Percentiles rank a stretch among this genome's conserved stretches.
These are phyloP conservation scores for Glareola pratincola DNA, from an alignment of 2,113 vertebrate species.

Conservation along the genomic window DNA sequence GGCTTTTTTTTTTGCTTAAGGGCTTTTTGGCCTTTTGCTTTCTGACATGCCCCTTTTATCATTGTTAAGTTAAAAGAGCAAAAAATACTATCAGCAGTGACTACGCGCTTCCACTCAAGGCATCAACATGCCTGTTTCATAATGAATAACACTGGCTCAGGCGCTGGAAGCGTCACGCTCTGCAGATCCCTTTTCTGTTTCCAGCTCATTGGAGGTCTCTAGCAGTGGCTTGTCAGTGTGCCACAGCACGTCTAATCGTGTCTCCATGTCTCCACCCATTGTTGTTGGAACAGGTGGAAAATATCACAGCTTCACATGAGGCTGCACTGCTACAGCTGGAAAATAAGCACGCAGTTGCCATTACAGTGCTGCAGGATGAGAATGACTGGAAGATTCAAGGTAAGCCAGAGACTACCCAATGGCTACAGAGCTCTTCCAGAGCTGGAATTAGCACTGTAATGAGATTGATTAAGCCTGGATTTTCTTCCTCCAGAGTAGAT, in stretches of 20 bases:
- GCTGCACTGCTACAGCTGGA: constrained; percentile 82
- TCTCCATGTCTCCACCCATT: background rate
- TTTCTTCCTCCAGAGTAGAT: background rate
- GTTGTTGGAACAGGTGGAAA: constrained; percentile 79
- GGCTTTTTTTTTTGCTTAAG: background rate
- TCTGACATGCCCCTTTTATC: background rate
- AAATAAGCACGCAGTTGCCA: constrained; percentile 75
- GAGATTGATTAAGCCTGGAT: background rate
- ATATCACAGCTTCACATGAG: constrained; percentile 83
- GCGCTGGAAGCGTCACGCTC: background rate
- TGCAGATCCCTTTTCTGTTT: background rate
- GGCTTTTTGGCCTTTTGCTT: background rate
- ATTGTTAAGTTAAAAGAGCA: background rate
- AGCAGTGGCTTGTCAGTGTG: background rate
- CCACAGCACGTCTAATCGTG: background rate
- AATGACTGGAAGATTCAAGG: constrained; percentile 87
- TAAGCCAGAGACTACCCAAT: constrained; percentile 46
- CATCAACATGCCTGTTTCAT: fast-evolving
- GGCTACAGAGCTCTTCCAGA: background rate
- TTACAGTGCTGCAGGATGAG: constrained; percentile 85
- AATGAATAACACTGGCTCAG: background rate
- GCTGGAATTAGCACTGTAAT: background rate
- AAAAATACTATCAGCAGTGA: background rate
- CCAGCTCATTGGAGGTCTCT: background rate
- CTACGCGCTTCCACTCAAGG: fast-evolving